These are phyloP conservation scores for Marasmarcha lunaedactyla DNA, from an alignment of 2,888 invertebrate genomes.

Conservation along the genomic window DNA sequence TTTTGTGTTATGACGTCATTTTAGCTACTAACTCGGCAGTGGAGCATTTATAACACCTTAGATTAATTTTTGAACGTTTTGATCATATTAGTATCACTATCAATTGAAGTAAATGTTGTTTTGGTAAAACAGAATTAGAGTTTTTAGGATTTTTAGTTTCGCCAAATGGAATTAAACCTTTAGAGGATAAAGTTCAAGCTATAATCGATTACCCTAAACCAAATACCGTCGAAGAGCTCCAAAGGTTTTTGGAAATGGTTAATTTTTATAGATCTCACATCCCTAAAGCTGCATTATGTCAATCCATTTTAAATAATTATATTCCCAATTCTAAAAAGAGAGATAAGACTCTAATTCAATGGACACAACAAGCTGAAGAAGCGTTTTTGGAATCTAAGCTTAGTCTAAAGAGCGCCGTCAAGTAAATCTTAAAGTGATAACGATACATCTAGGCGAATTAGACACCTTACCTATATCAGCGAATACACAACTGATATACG, in stretches of 20 bases:
- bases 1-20: constrained; percentile 1
- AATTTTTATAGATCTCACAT: constrained; percentile 12
- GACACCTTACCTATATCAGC: too few species aligned
- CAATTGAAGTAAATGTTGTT: background rate
- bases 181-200: background rate
- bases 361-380: constrained; percentile 12
- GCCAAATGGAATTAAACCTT: too few species aligned
- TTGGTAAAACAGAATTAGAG: background rate
- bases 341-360: constrained; percentile 16
- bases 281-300: constrained; percentile 2
- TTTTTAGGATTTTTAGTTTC: constrained; percentile 1
- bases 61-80: background rate
- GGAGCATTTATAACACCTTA: background rate
- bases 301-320: constrained; percentile 9
- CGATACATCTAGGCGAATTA: constrained; percentile 8
- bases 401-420: constrained; percentile 10
- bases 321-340: constrained; percentile 14
- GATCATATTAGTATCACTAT: background rate
- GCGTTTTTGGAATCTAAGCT: constrained; percentile 13
- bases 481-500: constrained; percentile 25
- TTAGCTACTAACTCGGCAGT: background rate
- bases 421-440: constrained; percentile 3
- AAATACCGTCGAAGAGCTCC: constrained; percentile 1
- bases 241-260: constrained; percentile 2
- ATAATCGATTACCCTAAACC: constrained; percentile 1